Evolutionary conservation across 2,113 vertebrate species (phyloP), one percentile per base, ranked within the genome.

Genomic region (Chunga burmeisteri): DNA sequence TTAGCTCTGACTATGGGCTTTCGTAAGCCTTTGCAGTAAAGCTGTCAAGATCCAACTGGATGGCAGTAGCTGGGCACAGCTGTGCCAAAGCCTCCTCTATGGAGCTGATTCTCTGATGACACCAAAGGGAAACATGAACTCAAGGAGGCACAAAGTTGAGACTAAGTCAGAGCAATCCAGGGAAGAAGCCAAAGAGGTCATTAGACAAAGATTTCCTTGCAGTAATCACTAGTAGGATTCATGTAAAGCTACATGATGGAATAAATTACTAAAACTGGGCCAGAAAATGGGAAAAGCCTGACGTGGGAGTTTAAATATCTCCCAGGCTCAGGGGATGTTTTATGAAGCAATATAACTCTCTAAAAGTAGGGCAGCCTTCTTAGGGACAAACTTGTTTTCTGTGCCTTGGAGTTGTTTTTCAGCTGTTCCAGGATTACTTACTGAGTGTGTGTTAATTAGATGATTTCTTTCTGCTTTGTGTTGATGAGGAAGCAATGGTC

Each of bases 241-340:
- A 6, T n/a, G 53, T 46, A 2, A 9, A 85, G 85, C 16, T n/a
- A 61, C 5, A 12, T 59, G 63, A 46, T 42, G 70, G 66, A 91
- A 82, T 82, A 94, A 95, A 88, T 91, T 78, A 50, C 70, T 65
- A 63, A 90, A 96, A 92, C 70, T 72, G 74, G 78, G 62, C 70
- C 71, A 90, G 88, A 92, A 94, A 93, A 93, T 82, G 42, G 61
- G 58, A 77, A 82, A 96, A 96, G 44, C 36, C 61, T 95, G 65
- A 81, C 65, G 71, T 3, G 36, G 61, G 81, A 74, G 21, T 87
- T 95, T 85, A 93, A 91, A 72, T 65, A 82, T 65, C 58, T 61
- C 52, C 21, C 20, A 46, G 93, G 95, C 84, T 61, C 49, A 79
- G 53, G 74, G 79, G 62, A 21, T 93, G 87, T 92, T 95, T 91